Evolutionary conservation across 1,140 invertebrate species (phyloP), one percentile per base, ranked within the genome.

Genomic region (Glossosoma conforme): DNA sequence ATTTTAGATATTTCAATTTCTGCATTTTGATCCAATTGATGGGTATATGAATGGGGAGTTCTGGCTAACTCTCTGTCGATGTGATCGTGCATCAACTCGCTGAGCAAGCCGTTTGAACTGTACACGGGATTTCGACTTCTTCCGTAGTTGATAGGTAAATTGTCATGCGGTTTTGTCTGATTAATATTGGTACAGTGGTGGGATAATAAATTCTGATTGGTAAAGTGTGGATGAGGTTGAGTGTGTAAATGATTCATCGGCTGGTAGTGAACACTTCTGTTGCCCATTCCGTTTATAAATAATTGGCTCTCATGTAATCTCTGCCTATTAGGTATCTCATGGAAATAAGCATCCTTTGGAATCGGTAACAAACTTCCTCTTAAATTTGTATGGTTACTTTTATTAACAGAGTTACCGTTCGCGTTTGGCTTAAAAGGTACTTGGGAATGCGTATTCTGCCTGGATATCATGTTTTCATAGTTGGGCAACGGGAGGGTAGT

Each of bases 281-380:
- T 44, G 36, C 52, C 42, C 6, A 17, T 20, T 18, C n/a, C 28
- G 3, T 33, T 30, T n/a, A 8, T 2, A 20, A 48, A 48, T 14
- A 48, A 21, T 21, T 67, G 62, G 50, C 67, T 68, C 36, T 69
- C 66, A 42, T 67, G 64, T 5, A 64, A 53, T 22, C 52, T 41
- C 32, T 65, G 66, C 55, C 66, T 61, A 60, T 77, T 77, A 0
- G 77, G 73, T 43, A 79, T 70, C 22, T 79, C 76, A 47, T 79
- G 77, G 52, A 79, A 79, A 58, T 78, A 79, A 2, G 77, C 77
- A 62, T 79, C 77, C 67, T 78, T 79, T 11, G 77, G 77, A 42
- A 78, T 73, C 10, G 56, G 56, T 22, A 58, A 11, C 25, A 54
- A 32, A 42, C 45, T 55, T 33, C 33, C 49, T 42, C 56, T 50